Conservation (phyloP, 2,888 invertebrate species). For the Biston betularia region DNA sequence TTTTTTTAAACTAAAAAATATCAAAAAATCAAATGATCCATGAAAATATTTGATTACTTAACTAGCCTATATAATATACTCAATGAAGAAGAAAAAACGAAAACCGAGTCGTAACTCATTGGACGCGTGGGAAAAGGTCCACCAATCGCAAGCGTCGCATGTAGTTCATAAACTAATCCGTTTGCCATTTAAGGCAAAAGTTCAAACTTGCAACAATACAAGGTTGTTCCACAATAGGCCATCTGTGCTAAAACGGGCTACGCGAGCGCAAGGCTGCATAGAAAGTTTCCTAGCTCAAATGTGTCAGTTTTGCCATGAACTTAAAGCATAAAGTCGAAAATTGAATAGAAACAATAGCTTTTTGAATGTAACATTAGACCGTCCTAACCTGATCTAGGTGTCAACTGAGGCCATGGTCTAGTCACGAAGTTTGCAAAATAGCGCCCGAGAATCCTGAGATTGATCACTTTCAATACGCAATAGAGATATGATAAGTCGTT, state of each 20-base stretch:
- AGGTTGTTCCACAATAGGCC: slow-evolving; percentile 34
- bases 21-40: too few relatives aligned
- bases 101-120: neutral
- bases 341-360: slow-evolving; percentile 2
- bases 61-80: too few relatives aligned
- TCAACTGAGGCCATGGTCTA: slow-evolving; percentile 22
- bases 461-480: slow-evolving; percentile 18
- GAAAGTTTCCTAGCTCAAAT: neutral
- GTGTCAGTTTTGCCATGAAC: neutral
- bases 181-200: slow-evolving; percentile 35
- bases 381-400: slow-evolving; percentile 2
- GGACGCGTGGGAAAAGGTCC: slow-evolving; percentile 12
- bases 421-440: slow-evolving; percentile 26
- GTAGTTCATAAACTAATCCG: slow-evolving; percentile 3
- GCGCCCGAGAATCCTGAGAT: slow-evolving; percentile 6
- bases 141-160: slow-evolving; percentile 25
- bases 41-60: too few relatives aligned
- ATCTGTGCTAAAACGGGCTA: slow-evolving; percentile 26
- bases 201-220: slow-evolving; percentile 32
- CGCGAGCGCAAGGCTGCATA: slow-evolving; percentile 15
- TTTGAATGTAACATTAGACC: slow-evolving; percentile 2
- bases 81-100: neutral
- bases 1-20: too few relatives aligned
- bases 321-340: neutral
- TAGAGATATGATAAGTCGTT: slow-evolving; percentile 13